Evolutionary conservation across 92 coral and sea anemone genomes (phyloP), one percentile per base, ranked within the genome.

Genomic region (Zoanthus sansibaricus): DNA sequence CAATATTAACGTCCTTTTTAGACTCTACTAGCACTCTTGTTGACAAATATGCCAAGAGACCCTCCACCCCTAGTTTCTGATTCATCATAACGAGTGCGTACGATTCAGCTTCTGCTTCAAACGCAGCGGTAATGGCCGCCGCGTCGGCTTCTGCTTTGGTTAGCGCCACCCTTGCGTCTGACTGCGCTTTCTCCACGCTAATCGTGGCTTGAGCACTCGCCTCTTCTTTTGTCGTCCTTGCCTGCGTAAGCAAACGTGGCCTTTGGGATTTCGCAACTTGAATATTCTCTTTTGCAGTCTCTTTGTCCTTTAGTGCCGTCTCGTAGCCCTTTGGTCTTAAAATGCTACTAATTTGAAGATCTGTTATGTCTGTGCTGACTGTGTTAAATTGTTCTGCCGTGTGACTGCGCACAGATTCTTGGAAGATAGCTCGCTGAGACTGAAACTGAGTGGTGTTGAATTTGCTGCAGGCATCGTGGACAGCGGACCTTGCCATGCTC

Each of bases 371-470:
- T 7, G 93, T 74, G 67, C 93, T 82, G 6, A 87, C 54, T 0
- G 12, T 76, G 79, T 47, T 87, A 55, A 80, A 90, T 45, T 87
- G 54, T 67, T 84, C 86, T 17, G 61, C 86, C 17, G 83, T 75
- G 73, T 84, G 76, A 48, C 88, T 90, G 55, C 93, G 93, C 21
- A 90, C 93, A 10, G 88, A 61, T 12, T 90, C 93, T 37, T 90
- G 93, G 54, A 90, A 90, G 47, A 72, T 31, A 18, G 80, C 92
- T 20, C 97, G 92, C 74, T 91, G 92, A 2, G 96, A 88, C 75
- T 94, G 95, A 89, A 94, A 87, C 78, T 94, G 94, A 71, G 94
- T 95, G 14, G 98, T 95, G 91, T 95, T 95, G 85, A 92, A 95
- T 64, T 90, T 78, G 79, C 98, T 95, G 86, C 98, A 95, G n/a